Conservation (phyloP, 2,113 vertebrate species). For the Apteryx owenii region DNA sequence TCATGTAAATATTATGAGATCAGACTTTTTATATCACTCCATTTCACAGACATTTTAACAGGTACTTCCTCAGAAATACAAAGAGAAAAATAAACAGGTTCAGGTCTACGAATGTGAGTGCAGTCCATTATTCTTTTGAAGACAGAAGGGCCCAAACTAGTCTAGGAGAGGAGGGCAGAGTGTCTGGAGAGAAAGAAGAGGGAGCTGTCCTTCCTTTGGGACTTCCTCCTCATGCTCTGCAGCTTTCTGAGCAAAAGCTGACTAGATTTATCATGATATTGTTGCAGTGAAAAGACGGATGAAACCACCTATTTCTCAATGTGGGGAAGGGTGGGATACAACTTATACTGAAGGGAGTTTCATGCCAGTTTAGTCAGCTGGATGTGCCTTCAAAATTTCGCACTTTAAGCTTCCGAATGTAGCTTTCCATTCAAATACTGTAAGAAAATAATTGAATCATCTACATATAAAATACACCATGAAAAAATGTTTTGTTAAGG, state of each 20-base stretch:
- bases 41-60: slow-evolving; percentile 6
- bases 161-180: not conserved
- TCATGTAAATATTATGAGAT: slow-evolving; percentile 51
- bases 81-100: not conserved
- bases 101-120: not conserved
- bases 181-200: not conserved
- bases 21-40: not conserved
- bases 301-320: not conserved
- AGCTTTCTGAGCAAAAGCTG: not conserved
- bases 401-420: not conserved
- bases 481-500: not conserved
- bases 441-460: not conserved
- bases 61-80: not conserved
- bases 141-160: not conserved
- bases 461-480: not conserved
- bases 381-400: not conserved
- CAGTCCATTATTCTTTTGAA: not conserved
- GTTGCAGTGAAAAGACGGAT: not conserved
- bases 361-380: not conserved
- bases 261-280: not conserved
- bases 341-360: not conserved
- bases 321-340: not conserved
- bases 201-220: not conserved
- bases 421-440: not conserved
- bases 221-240: not conserved